phyloP scores from a whole-genome alignment of 2,797 vertebrate species.

The Chaetodon trifasciatus region DNA sequence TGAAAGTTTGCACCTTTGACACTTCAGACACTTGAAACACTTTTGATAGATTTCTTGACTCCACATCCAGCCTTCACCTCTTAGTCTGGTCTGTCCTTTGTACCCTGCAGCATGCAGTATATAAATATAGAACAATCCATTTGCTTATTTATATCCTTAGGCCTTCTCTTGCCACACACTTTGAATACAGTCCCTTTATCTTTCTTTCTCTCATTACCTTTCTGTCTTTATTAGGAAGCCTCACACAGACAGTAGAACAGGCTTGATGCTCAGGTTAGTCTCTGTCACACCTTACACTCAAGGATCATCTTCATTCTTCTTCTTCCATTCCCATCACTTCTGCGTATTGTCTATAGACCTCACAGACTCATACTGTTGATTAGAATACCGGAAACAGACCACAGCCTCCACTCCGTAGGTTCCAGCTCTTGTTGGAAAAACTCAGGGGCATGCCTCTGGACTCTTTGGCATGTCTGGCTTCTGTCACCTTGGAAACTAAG shows the following conservation, averaged over 20 bases:
- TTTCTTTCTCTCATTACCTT: background rate
- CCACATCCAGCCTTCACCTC: background rate
- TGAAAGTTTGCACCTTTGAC: conserved; percentile 20
- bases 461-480: conserved; percentile 66
- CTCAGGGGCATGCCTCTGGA: conserved; percentile 45
- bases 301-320: background rate
- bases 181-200: background rate
- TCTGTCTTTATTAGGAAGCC: background rate
- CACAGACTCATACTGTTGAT: conserved; percentile 4
- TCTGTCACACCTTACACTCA: conserved; percentile 8
- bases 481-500: conserved; percentile 52
- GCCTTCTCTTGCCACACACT: background rate
- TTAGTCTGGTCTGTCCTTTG: background rate
- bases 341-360: background rate
- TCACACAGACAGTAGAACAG: background rate
- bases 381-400: conserved; percentile 9
- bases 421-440: conserved; percentile 38
- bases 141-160: background rate
- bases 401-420: background rate
- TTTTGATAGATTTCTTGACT: conserved; percentile 15
- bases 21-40: background rate
- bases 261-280: background rate
- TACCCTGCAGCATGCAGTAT: background rate
- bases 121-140: background rate
- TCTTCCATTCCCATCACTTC: background rate